Evolutionary conservation across 2,113 vertebrate genomes (phyloP).

Genomic region (Acanthochromis polyacanthus): DNA sequence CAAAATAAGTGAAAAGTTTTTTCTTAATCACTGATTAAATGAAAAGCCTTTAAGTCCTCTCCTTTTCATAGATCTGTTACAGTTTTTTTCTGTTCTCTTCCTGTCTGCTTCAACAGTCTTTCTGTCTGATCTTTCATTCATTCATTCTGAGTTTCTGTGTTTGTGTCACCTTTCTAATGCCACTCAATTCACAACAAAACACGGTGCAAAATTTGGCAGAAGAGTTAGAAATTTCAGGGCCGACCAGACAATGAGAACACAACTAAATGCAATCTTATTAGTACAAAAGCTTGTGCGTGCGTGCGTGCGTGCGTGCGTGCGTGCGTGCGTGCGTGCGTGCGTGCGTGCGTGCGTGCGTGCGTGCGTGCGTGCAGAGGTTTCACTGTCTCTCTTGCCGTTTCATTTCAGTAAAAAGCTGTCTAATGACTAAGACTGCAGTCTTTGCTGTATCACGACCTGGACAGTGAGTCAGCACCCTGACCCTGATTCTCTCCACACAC

Average conservation of each 20-base stretch:
- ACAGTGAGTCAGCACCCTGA: conserved; percentile 79
- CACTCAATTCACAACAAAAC: conserved; percentile 25
- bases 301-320: too few relatives aligned
- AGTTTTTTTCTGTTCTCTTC: neutral
- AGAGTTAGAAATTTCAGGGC: conserved; percentile 18
- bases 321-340: neutral
- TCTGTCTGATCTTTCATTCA: neutral
- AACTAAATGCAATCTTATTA: neutral
- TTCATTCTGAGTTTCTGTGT: conserved; percentile 1
- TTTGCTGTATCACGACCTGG: conserved; percentile 76
- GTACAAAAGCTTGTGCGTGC: conserved; percentile 18
- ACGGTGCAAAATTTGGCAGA: neutral
- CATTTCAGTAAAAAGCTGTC: conserved; percentile 53
- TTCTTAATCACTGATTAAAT: neutral
- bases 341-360: neutral
- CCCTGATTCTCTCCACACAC: conserved; percentile 53
- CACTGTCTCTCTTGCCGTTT: conserved; percentile 27
- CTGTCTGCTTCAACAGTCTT: neutral
- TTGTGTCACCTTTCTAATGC: neutral
- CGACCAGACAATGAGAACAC: conserved; percentile 4
- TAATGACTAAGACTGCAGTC: conserved; percentile 77
- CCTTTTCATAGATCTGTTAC: neutral
- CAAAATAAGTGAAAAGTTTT: neutral
- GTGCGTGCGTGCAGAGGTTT: conserved; percentile 24
- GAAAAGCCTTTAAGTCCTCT: neutral